These are phyloP conservation scores for Dipodomys spectabilis DNA, from an alignment of 2,113 vertebrate species.

Conservation along the genomic window DNA sequence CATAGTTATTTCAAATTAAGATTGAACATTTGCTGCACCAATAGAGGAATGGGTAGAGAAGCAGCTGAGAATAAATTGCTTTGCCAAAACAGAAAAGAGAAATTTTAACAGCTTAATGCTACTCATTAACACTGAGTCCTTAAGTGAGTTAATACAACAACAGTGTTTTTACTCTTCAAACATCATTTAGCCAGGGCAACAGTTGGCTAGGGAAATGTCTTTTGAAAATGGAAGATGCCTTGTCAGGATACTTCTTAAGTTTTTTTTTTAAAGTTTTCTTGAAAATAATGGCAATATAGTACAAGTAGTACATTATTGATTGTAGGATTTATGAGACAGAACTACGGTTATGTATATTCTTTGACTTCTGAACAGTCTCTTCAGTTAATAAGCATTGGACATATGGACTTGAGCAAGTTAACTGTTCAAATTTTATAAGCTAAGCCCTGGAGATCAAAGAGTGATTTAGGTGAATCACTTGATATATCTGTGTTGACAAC, in stretches of 20 bases:
- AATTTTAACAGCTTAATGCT: neutral
- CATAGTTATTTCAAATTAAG: slow-evolving; percentile 32
- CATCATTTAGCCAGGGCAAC: neutral
- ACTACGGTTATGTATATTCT: slow-evolving; percentile 11
- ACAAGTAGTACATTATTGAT: slow-evolving; percentile 12
- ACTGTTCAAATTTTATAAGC: slow-evolving; percentile 79
- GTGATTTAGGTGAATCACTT: slow-evolving; percentile 81
- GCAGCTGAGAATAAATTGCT: neutral
- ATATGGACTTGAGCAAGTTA: slow-evolving; percentile 67
- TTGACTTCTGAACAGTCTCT: slow-evolving; percentile 76
- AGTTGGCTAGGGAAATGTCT: neutral
- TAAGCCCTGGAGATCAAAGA: slow-evolving; percentile 80
- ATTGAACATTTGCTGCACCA: neutral
- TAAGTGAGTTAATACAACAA: neutral
- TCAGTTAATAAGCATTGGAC: slow-evolving; percentile 76
- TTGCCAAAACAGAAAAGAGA: neutral
- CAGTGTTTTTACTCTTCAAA: neutral
- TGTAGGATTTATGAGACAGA: slow-evolving; percentile 49
- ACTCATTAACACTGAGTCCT: neutral
- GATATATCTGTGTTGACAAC: slow-evolving; percentile 83
- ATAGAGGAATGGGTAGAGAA: neutral
- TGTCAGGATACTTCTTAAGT: neutral
- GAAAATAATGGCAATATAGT: slow-evolving; percentile 21
- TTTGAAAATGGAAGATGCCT: neutral
- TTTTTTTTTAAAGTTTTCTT: neutral